Evolutionary conservation across 92 coral and sea anemone genomes (phyloP).

Genomic region (Parazoanthus darwini): DNA sequence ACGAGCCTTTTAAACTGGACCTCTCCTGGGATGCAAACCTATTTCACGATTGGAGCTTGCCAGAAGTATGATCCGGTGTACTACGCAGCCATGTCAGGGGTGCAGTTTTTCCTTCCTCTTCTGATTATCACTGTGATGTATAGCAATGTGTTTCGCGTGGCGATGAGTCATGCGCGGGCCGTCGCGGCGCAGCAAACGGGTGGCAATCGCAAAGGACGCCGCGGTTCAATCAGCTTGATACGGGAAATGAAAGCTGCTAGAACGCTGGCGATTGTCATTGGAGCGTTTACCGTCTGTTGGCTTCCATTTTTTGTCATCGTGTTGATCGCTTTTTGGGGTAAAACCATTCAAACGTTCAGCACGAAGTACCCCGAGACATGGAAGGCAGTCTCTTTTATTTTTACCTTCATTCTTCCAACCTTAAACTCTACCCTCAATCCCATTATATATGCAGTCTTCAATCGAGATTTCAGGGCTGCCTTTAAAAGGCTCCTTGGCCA

Average conservation of each 20-base stretch:
- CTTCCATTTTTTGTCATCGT: slow-evolving; percentile 71
- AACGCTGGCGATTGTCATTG: slow-evolving; percentile 87
- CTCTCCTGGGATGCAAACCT: slow-evolving; percentile 30
- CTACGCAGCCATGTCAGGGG: slow-evolving; percentile 67
- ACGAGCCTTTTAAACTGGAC: slow-evolving; percentile 60
- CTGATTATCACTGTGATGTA: slow-evolving; percentile 76
- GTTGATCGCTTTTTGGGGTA: slow-evolving; percentile 60
- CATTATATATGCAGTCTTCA: slow-evolving; percentile 78
- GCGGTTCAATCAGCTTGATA: slow-evolving; percentile 71
- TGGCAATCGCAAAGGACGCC: slow-evolving; percentile 45
- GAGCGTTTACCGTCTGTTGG: slow-evolving; percentile 90
- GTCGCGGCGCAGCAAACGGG: slow-evolving; percentile 81
- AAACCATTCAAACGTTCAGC: neutral
- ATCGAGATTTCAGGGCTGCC: slow-evolving; percentile 75
- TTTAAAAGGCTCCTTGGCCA: slow-evolving; percentile 38
- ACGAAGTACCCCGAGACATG: neutral
- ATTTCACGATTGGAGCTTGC: slow-evolving; percentile 32
- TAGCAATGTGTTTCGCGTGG: slow-evolving; percentile 79
- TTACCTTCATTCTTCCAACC: slow-evolving; percentile 69
- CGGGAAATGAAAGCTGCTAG: slow-evolving; percentile 95
- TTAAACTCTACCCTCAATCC: slow-evolving; percentile 80
- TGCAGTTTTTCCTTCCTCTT: slow-evolving; percentile 77
- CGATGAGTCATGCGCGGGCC: slow-evolving; percentile 87
- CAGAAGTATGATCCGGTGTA: slow-evolving; percentile 60
- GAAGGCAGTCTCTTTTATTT: slow-evolving; percentile 52